Evolutionary conservation across 2,797 vertebrate species (phyloP), one percentile per base, ranked within the genome.

Genomic region (Cygnus olor): DNA sequence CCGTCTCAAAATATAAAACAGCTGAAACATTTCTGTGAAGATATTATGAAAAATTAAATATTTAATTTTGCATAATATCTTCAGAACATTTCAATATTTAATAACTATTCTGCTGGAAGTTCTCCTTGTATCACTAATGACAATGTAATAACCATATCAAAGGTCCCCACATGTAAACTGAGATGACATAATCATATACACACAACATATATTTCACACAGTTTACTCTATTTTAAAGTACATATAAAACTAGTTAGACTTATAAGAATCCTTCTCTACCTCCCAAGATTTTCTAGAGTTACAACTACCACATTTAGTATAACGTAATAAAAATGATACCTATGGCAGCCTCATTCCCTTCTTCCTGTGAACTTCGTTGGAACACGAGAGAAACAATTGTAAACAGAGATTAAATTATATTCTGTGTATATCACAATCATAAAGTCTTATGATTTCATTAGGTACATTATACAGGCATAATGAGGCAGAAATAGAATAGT

Each of bases 81-180:
- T 90, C 65, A 45, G 74, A 94, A 95, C 81, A 80, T 78, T 94
- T 93, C 65, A 94, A 91, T 95, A 95, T 85, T 96, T 93, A 95
- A 71, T 95, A 91, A 93, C 69, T 78, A 49, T 72, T 88, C 60
- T 64, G 77, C 28, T 93, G 68, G 64, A 90, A 93, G n/a, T 63
- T 81, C 70, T 85, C 64, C 44, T 80, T 73, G 16, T 77, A 70
- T 58, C 65, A 86, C 65, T 70, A 93, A 92, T 25, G 71, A 63
- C 54, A 80, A 60, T 38, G 14, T 56, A 93, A 77, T 73, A 80
- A 89, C 40, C 77, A 66, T 49, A 89, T 76, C 60, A 89, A 94
- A 89, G 65, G 74, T 54, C 42, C 28, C 14, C 51, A 80, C 20
- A 56, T 3, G 9, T 70, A 86, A 92, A 80, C 70, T 56, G 53